Conservation (phyloP, 2,113 vertebrate species). For the Salvelinus namaycush region DNA sequence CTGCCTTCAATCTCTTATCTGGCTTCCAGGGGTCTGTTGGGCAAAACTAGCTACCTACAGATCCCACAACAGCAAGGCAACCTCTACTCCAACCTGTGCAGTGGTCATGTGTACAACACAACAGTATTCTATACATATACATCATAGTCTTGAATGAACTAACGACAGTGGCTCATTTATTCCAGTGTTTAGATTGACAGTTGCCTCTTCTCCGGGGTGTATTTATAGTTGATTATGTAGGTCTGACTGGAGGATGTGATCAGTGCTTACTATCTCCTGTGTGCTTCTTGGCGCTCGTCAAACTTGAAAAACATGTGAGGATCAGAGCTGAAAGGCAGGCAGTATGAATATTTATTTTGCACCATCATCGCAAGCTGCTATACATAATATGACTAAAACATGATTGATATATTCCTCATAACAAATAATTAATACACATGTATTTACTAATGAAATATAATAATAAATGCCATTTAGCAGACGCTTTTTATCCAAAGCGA, state of each 20-base stretch:
- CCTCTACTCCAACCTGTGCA: conserved; percentile 18
- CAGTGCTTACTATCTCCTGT: conserved; percentile 39
- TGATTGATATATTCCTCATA: not conserved
- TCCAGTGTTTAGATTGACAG: conserved; percentile 5
- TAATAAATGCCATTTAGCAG: no score
- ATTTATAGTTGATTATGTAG: not conserved
- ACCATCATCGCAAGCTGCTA: conserved; percentile 63
- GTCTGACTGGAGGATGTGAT: conserved; percentile 36
- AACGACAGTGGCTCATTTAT: conserved; percentile 34
- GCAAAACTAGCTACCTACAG: conserved; percentile 6
- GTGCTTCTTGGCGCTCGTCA: conserved; percentile 26
- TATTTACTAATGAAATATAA: no score
- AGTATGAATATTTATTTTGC: conserved; percentile 25
- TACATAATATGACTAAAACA: not conserved
- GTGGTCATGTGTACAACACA: conserved; percentile 11
- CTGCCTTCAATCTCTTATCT: conserved; percentile 32
- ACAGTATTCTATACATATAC: conserved; percentile 19
- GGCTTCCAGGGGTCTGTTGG: conserved; percentile 11
- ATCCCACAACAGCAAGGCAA: conserved; percentile 14
- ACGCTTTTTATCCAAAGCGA: no score
- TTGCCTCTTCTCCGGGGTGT: conserved; percentile 23
- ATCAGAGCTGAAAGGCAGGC: conserved; percentile 40
- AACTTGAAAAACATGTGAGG: conserved; percentile 46
- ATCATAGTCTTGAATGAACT: conserved; percentile 16
- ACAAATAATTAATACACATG: not conserved